Evolutionary conservation across 2,888 invertebrate species (phyloP), one percentile per base, ranked within the genome.

Genomic region (Drosophila emarginata): DNA sequence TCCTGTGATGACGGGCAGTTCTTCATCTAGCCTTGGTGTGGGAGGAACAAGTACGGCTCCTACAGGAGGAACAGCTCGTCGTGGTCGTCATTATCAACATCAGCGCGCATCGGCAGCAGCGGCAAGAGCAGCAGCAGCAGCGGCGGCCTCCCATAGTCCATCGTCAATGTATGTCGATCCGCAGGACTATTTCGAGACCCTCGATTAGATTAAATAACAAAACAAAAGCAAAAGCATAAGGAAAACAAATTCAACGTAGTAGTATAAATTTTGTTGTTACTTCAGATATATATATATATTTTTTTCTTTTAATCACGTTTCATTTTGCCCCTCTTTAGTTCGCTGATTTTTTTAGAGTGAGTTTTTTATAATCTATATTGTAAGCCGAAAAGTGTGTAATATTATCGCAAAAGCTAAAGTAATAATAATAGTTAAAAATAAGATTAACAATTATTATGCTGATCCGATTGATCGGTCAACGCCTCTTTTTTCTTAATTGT

Each of bases 231-330:
- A 21, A 45, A 45, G 45, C 18, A 11, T 21, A 45, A 45, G 21
- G 9, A 45, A 21, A 45, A n/a, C 45, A 21, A 45, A 45, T 21
- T 45, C 45, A 73, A 76, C 61, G 63, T 66, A 73, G 69, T 82
- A 83, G 80, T 66, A 80, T 83, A 78, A 72, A 80, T 86, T 79
- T 87, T 78, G 87, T 86, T 87, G 79, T 86, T 83, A 80, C 56
- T 79, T 79, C 67, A 71, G 65, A 74, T 61, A 58, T 58, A 59
- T 51, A 52, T 79, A 72, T 80, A 73, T 59, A 76, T 64, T 50
- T 45, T 57, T 21, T 36, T 61, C 59, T 67, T 67, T 67, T 72
- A 57, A 62, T 28, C n/a, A 21, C 60, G 59, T 72, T 71, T 66
- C 32, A 65, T 62, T 66, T n/a, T 62, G 67, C 63, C 54, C 61